Evolutionary conservation across 2,888 invertebrate genomes (phyloP).

Genomic region (Drosophila histrio): DNA sequence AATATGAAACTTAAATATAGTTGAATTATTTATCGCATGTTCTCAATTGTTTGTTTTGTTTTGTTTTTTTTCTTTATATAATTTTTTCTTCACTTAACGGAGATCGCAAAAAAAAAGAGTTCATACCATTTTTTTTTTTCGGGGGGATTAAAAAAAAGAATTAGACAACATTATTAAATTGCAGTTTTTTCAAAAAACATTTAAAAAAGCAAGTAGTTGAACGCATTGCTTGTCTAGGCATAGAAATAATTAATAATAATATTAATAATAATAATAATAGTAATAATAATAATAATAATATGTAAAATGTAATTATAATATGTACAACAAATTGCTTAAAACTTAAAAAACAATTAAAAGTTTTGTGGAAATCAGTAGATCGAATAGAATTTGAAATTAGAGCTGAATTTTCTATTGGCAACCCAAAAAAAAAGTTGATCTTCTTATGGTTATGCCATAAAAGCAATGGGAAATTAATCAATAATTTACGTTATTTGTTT

Average conservation of each 20-base stretch:
- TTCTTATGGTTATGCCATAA: conserved; percentile 7
- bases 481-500: conserved; percentile 25
- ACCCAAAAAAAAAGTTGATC: neutral
- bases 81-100: conserved; percentile 47
- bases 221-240: conserved; percentile 53
- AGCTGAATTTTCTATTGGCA: conserved; percentile 5
- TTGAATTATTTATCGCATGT: conserved; percentile 50
- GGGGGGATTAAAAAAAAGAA: conserved; percentile 23
- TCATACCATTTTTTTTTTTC: conserved; percentile 47
- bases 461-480: conserved; percentile 28
- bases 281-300: conserved; percentile 46
- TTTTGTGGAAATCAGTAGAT: conserved; percentile 23
- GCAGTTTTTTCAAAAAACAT: conserved; percentile 80
- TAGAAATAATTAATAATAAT: conserved; percentile 46
- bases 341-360: conserved; percentile 66
- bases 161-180: conserved; percentile 48
- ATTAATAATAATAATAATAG: conserved; percentile 40
- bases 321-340: conserved; percentile 73
- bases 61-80: conserved; percentile 37
- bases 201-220: conserved; percentile 72
- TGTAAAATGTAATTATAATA: conserved; percentile 41
- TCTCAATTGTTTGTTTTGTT: conserved; percentile 42
- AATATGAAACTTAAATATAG: conserved; percentile 43
- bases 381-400: conserved; percentile 21
- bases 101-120: conserved; percentile 67